Percentiles rank a stretch among this genome's conserved stretches.
Evolutionary conservation across 2,888 invertebrate genomes (phyloP).

Genomic region (Lordiphosa fenestrarum): DNA sequence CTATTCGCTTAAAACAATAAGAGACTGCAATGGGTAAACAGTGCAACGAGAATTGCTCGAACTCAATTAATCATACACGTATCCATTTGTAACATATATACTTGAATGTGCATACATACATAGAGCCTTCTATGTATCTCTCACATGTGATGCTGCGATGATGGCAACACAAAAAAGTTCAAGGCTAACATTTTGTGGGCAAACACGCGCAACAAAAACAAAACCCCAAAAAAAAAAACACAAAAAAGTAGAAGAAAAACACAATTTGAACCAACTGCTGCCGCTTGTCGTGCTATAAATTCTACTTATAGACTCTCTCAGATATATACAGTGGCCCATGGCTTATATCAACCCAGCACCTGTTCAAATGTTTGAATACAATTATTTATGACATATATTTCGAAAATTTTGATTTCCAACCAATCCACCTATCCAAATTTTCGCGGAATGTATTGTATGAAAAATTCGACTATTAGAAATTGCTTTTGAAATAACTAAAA

Average conservation of each 20-base stretch:
- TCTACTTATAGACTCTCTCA: conserved; percentile 39
- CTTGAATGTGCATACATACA: conserved; percentile 1
- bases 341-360: no score
- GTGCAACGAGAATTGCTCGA: conserved; percentile 16
- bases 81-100: conserved; percentile 10
- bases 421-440: no score
- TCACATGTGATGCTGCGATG: conserved; percentile 37
- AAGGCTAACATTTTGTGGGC: conserved; percentile 58
- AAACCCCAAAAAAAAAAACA: conserved; percentile 22
- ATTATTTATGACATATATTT: no score
- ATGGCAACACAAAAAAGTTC: conserved; percentile 55
- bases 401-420: no score
- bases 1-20: conserved; percentile 12
- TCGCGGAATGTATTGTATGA: no score
- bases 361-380: no score
- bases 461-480: no score
- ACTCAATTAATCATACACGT: conserved; percentile 38
- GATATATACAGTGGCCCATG: conserved; percentile 10
- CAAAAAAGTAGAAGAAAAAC: conserved; percentile 4
- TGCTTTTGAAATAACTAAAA: no score
- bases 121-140: not conserved
- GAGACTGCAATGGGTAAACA: conserved; percentile 11
- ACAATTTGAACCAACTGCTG: conserved; percentile 32
- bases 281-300: conserved; percentile 47
- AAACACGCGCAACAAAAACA: conserved; percentile 45